Base-by-base conservation (phyloP, 2,797 vertebrate genomes). In the Sylvia borin region DNA sequence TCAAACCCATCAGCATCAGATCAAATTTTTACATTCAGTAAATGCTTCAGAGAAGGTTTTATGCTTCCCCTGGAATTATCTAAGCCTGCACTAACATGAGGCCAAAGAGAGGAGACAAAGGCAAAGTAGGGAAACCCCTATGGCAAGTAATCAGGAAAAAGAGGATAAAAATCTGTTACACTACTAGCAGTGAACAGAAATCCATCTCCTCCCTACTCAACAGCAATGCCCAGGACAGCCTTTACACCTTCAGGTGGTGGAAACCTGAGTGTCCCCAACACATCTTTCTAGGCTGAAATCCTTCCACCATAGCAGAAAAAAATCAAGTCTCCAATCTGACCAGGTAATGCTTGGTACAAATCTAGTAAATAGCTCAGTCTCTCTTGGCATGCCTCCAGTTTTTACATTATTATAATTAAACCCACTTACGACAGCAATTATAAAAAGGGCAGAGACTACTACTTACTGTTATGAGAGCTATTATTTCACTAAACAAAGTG, bases 371-470 rank as follows among this genome's bases (percentile, higher is more conserved):
- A 90, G 64, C 40, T 77, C 72, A 18, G 17, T 31, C 29, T 58
- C 68, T 53, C 75, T 40, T 67, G 82, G 85, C 32, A 32, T 3
- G 6, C n/a, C 50, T 57, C 90, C 78, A 71, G 19, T 43, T 91
- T 66, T 55, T 42, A 57, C 65, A 57, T 83, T 87, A 73, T 34
- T 80, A 26, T 57, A 88, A 91, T 91, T 92, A 93, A 95, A 47
- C 10, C 14, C 58, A 47, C 36, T 92, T 75, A 54, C 54, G 38
- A 11, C 73, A 86, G 76, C 25, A 90, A 81, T 81, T 75, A 79
- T 65, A 34, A 74, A 65, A 77, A 88, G 45, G 34, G 72, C 29
- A 91, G 47, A 61, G 42, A 72, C 36, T 74, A 58, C 62, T 64
- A 71, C 68, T 73, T 40, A 75, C 7, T 77, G 72, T 81, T 90